Conservation (phyloP, 23 tunicate species). For the Aplidium turbinatum region DNA sequence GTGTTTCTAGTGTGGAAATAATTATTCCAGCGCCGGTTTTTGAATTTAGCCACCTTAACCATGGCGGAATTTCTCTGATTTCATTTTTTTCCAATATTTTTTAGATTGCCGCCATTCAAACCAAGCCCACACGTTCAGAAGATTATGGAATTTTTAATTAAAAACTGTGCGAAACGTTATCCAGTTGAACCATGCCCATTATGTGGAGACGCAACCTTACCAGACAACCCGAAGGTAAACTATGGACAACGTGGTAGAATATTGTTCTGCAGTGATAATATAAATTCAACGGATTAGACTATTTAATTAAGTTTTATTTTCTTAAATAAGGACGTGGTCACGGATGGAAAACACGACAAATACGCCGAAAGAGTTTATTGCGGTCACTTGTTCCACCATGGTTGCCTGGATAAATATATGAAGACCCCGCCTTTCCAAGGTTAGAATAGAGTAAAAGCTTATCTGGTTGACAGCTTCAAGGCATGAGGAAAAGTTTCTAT, state of each 20-base stretch:
- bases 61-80: too few relatives aligned
- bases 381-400: constrained; percentile 92
- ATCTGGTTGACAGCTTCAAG: too few relatives aligned
- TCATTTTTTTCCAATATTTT: too few relatives aligned
- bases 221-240: constrained; percentile 68
- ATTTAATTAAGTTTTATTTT: too few relatives aligned
- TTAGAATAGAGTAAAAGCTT: not conserved
- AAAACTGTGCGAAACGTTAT: constrained; percentile 62
- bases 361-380: constrained; percentile 93
- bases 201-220: constrained; percentile 59
- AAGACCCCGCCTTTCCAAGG: constrained; percentile 96
- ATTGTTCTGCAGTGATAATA: too few relatives aligned
- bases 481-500: too few relatives aligned
- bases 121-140: constrained; percentile 79
- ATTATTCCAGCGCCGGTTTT: too few relatives aligned
- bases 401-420: constrained; percentile 90
- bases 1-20: too few relatives aligned
- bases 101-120: constrained; percentile 67
- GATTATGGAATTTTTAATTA: constrained; percentile 78
- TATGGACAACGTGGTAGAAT: not conserved
- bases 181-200: constrained; percentile 74
- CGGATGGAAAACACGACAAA: constrained; percentile 40
- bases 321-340: constrained; percentile 79
- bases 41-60: too few relatives aligned
- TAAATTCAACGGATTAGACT: too few relatives aligned